A percentile compares a stretch with the other conserved stretches of the same genome.
Evolutionary conservation across 2,797 vertebrate species (phyloP).

Genomic region (Coreius guichenoti): DNA sequence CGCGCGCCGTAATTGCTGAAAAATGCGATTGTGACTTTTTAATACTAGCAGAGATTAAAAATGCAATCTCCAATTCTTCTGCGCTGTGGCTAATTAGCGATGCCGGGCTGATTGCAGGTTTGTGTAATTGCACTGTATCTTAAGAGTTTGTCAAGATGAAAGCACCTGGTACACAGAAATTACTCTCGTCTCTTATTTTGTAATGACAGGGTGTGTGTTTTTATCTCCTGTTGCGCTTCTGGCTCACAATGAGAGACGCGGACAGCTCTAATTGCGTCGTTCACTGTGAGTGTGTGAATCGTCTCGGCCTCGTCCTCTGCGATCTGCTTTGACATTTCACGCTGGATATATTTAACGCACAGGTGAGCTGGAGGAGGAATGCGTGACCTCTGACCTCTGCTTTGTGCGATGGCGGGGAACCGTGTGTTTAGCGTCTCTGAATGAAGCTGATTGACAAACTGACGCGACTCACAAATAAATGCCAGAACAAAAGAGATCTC

Average conservation of each 20-base stretch:
- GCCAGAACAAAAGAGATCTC: not conserved
- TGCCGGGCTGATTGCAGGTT: slow-evolving; percentile 64
- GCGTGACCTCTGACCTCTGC: slow-evolving; percentile 13
- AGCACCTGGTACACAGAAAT: slow-evolving; percentile 64
- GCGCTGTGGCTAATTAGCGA: slow-evolving; percentile 64
- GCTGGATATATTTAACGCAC: slow-evolving; percentile 43
- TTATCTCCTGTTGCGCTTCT: slow-evolving; percentile 46
- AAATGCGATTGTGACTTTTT: slow-evolving; percentile 62
- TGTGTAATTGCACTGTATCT: slow-evolving; percentile 65
- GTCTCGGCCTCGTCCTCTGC: slow-evolving; percentile 2
- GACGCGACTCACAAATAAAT: not conserved
- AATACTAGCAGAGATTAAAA: slow-evolving; percentile 63
- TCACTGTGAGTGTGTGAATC: slow-evolving; percentile 54
- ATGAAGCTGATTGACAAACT: not conserved
- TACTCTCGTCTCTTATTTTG: slow-evolving; percentile 63
- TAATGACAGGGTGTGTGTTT: slow-evolving; percentile 64
- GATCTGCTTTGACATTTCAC: slow-evolving; percentile 33
- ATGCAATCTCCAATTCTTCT: slow-evolving; percentile 56
- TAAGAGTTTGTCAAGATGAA: slow-evolving; percentile 67
- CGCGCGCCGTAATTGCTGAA: slow-evolving; percentile 41
- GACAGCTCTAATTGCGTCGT: slow-evolving; percentile 52
- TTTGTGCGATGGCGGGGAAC: not conserved
- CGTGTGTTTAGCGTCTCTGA: not conserved
- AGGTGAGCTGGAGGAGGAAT: slow-evolving; percentile 19
- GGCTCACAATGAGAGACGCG: slow-evolving; percentile 25